phyloP scores from a whole-genome alignment of 1,140 invertebrate genomes.

The Propsilocerus akamusi region DNA sequence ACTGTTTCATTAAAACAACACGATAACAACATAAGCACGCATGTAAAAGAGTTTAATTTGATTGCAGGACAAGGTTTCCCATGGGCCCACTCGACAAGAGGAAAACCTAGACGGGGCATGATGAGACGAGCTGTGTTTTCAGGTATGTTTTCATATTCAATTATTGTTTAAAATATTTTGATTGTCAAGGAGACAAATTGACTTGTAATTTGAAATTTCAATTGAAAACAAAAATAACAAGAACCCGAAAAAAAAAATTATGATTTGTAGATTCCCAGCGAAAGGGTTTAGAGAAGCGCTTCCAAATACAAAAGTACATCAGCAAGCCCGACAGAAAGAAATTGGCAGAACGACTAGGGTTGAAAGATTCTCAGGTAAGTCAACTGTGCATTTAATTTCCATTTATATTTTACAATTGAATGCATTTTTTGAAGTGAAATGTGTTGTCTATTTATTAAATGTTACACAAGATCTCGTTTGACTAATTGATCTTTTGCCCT shows the following conservation, averaged over 20 bases:
- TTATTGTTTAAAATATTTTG: background rate
- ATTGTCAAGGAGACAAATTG: background rate
- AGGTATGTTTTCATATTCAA: constrained; percentile 12
- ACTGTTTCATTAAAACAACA: background rate
- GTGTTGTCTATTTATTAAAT: too few species aligned
- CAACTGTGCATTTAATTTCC: constrained; percentile 2
- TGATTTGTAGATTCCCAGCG: constrained; percentile 74
- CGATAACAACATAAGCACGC: too few species aligned
- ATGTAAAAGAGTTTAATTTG: background rate
- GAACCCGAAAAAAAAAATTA: background rate
- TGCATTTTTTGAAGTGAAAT: background rate
- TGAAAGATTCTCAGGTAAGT: constrained; percentile 85
- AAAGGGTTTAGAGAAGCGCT: constrained; percentile 84
- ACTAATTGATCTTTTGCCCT: constrained; percentile 1
- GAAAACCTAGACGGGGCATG: constrained; percentile 81
- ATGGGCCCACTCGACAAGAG: constrained; percentile 57
- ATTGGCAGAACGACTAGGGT: constrained; percentile 81
- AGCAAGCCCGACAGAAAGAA: constrained; percentile 94
- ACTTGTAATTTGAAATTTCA: background rate
- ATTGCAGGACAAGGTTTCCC: constrained; percentile 37
- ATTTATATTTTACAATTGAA: background rate
- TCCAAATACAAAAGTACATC: constrained; percentile 96
- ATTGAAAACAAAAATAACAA: background rate
- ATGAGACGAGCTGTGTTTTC: constrained; percentile 76
- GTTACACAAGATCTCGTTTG: too few species aligned